Evolutionary conservation across 2,113 vertebrate genomes (phyloP).

Genomic region (Centropristis striata): DNA sequence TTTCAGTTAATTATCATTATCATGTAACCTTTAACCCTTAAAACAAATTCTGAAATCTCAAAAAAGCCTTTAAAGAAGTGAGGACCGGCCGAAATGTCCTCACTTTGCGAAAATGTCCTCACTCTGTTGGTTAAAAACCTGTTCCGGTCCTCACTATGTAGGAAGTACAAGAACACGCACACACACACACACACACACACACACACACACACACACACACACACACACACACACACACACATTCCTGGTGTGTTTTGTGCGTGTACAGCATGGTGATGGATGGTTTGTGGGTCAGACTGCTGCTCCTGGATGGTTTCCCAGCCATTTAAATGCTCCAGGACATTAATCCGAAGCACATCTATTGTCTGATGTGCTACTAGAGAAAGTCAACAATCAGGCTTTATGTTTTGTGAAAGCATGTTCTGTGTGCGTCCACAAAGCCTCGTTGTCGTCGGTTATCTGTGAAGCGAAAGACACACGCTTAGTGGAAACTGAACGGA

Average conservation of each 20-base stretch:
- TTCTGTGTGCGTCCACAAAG: slow-evolving; percentile 92
- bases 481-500: slow-evolving; percentile 89
- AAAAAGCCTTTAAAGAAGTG: too few relatives aligned
- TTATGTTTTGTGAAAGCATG: slow-evolving; percentile 89
- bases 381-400: slow-evolving; percentile 92
- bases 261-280: slow-evolving; percentile 30
- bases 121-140: too few relatives aligned
- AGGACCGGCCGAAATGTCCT: too few relatives aligned
- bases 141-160: too few relatives aligned
- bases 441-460: slow-evolving; percentile 89
- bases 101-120: too few relatives aligned
- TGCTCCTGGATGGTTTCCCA: slow-evolving; percentile 68
- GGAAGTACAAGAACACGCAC: too few relatives aligned
- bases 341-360: slow-evolving; percentile 75
- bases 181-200: background rate
- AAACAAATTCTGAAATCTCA: too few relatives aligned
- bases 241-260: background rate
- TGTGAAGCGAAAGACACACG: slow-evolving; percentile 89
- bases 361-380: slow-evolving; percentile 84
- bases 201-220: background rate
- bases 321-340: slow-evolving; percentile 69
- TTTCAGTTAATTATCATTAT: too few relatives aligned
- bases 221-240: background rate
- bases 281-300: slow-evolving; percentile 54
- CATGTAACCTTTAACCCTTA: too few relatives aligned